phyloP scores from a whole-genome alignment of 2,888 invertebrate genomes.

The Steinernema carpocapsae region DNA sequence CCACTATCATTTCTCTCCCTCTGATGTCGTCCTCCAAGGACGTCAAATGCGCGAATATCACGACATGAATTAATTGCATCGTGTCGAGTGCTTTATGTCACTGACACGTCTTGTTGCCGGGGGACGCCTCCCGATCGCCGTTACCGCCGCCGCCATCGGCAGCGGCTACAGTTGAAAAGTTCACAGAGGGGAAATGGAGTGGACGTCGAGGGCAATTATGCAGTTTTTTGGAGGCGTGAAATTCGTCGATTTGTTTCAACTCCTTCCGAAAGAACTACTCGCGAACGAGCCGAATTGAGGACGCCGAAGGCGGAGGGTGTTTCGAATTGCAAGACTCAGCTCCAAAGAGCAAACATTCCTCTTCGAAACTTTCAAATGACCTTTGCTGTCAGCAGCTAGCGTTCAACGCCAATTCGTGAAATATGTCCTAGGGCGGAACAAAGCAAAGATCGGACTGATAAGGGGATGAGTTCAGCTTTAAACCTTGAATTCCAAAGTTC shows the following conservation, averaged over 20 bases:
- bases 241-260: not conserved
- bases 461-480: too few relatives aligned
- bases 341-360: too few relatives aligned
- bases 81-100: slow-evolving; percentile 34
- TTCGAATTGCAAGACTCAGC: too few relatives aligned
- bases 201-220: slow-evolving; percentile 6
- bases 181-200: not conserved
- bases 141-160: not conserved
- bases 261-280: slow-evolving; percentile 8
- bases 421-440: too few relatives aligned
- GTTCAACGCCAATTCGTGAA: too few relatives aligned
- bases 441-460: too few relatives aligned
- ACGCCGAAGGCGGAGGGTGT: too few relatives aligned
- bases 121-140: too few relatives aligned
- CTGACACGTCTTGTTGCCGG: slow-evolving; percentile 19
- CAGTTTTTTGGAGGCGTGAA: slow-evolving; percentile 21
- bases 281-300: too few relatives aligned
- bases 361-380: too few relatives aligned
- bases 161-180: slow-evolving; percentile 17
- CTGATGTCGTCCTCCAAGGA: slow-evolving; percentile 31
- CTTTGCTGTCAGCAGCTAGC: too few relatives aligned
- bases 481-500: too few relatives aligned
- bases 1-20: not conserved
- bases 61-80: slow-evolving; percentile 35
- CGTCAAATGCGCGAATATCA: slow-evolving; percentile 35